Percentiles rank a stretch among this genome's conserved stretches.
Evolutionary conservation across 2,113 vertebrate species (phyloP).

Genomic region (Cathartes aura): DNA sequence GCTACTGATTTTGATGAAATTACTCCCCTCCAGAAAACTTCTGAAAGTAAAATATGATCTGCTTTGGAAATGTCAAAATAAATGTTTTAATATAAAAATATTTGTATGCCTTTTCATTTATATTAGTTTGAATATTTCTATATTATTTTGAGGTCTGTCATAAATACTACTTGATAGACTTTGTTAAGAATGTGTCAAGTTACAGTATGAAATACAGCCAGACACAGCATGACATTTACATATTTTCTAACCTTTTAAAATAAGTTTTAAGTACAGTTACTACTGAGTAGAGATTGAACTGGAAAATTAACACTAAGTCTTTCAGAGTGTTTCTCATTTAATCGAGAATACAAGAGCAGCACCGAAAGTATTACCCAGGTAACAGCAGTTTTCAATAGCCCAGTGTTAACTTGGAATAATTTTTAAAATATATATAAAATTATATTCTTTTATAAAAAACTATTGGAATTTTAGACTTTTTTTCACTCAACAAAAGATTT

Average conservation of each 20-base stretch:
- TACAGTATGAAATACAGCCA: background rate
- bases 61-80: background rate
- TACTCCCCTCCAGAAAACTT: background rate
- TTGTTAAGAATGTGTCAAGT: background rate
- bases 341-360: background rate
- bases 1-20: background rate
- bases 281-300: background rate
- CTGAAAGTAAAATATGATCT: background rate
- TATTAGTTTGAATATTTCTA: background rate
- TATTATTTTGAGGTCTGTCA: background rate
- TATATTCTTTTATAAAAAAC: background rate
- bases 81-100: background rate
- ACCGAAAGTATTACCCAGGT: background rate
- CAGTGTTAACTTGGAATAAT: background rate
- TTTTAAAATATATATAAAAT: background rate
- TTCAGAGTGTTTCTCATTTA: background rate
- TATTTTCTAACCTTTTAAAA: background rate
- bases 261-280: background rate
- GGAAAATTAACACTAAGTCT: background rate
- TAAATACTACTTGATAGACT: background rate
- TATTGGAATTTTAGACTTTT: background rate
- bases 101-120: background rate
- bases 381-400: background rate
- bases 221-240: background rate
- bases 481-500: background rate